A percentile compares a stretch with the other conserved stretches of the same genome.
Evolutionary conservation across 2,888 invertebrate species (phyloP).

Genomic region (Sthenelais limicola): DNA sequence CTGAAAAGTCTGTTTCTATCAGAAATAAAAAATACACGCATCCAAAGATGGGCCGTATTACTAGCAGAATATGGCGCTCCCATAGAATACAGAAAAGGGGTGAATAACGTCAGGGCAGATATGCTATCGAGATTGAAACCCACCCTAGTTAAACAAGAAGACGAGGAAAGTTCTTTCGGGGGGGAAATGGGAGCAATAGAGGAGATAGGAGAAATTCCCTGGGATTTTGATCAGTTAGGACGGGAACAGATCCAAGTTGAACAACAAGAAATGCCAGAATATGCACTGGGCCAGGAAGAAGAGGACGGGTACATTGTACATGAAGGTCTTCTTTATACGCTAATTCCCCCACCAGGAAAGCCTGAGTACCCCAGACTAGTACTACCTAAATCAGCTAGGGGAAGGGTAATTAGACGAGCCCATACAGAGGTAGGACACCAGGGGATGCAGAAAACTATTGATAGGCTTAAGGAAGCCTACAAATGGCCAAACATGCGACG

Average conservation of each 20-base stretch:
- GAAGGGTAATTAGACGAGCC: not conserved
- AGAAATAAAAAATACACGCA: conserved; percentile 44
- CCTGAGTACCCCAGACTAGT: conserved; percentile 27
- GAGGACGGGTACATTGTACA: conserved; percentile 11
- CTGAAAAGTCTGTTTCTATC: conserved; percentile 39
- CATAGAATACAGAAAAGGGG: conserved; percentile 42
- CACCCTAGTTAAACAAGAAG: not conserved
- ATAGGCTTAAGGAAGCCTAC: conserved; percentile 13
- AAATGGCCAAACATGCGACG: conserved; percentile 27
- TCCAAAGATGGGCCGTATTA: conserved; percentile 46
- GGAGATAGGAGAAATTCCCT: not conserved
- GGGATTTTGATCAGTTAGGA: not conserved
- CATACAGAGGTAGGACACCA: conserved; percentile 31
- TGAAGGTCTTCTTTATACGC: conserved; percentile 18
- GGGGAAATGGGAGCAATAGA: not conserved
- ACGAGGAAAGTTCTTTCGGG: too few species aligned
- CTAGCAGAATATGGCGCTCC: conserved; percentile 47
- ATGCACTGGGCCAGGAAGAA: not conserved
- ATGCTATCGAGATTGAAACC: conserved; percentile 25
- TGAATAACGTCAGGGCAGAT: conserved; percentile 42
- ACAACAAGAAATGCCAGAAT: conserved; percentile 22
- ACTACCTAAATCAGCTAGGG: not conserved
- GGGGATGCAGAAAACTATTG: conserved; percentile 7
- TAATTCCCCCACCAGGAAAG: not conserved
- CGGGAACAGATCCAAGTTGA: not conserved